Conservation (phyloP, 1,140 invertebrate genomes). For the Steinernema khuongi region DNA sequence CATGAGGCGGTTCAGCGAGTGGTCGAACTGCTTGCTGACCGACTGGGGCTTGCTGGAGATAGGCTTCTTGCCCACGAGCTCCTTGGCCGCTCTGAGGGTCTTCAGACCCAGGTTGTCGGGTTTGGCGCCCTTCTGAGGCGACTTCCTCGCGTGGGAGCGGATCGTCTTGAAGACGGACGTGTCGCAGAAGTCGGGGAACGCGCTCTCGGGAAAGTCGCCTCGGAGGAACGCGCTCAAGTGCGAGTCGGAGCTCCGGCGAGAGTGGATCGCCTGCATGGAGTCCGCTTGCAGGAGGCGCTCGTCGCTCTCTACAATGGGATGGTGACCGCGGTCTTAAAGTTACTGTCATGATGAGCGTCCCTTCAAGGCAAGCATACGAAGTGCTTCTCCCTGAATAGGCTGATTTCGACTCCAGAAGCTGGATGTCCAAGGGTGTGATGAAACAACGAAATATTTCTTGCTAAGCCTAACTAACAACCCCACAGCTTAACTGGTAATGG, state of each 20-base stretch:
- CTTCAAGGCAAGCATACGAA: too few species aligned
- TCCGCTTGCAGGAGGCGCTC: not conserved
- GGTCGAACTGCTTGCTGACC: slow-evolving; percentile 86
- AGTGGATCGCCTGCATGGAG: not conserved
- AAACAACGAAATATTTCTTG: too few species aligned
- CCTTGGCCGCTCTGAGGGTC: slow-evolving; percentile 68
- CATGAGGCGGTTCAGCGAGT: slow-evolving; percentile 82
- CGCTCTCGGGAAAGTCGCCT: slow-evolving; percentile 44
- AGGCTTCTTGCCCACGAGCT: slow-evolving; percentile 45
- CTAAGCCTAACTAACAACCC: too few species aligned
- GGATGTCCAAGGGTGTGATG: too few species aligned
- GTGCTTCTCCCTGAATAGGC: too few species aligned
- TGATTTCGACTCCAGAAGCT: too few species aligned
- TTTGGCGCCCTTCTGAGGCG: slow-evolving; percentile 37
- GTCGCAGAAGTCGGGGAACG: slow-evolving; percentile 57
- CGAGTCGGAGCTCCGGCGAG: slow-evolving; percentile 51
- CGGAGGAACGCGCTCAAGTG: slow-evolving; percentile 52
- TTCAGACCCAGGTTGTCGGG: slow-evolving; percentile 75
- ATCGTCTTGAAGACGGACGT: slow-evolving; percentile 57
- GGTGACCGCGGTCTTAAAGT: too few species aligned
- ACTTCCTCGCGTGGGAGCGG: slow-evolving; percentile 46
- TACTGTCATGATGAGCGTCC: too few species aligned
- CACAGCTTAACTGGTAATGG: too few species aligned
- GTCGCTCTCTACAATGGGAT: slow-evolving; percentile 7
- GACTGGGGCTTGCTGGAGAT: slow-evolving; percentile 73